These are phyloP conservation scores for Stomorhina lunata DNA, from an alignment of 2,888 invertebrate species.

Conservation along the genomic window DNA sequence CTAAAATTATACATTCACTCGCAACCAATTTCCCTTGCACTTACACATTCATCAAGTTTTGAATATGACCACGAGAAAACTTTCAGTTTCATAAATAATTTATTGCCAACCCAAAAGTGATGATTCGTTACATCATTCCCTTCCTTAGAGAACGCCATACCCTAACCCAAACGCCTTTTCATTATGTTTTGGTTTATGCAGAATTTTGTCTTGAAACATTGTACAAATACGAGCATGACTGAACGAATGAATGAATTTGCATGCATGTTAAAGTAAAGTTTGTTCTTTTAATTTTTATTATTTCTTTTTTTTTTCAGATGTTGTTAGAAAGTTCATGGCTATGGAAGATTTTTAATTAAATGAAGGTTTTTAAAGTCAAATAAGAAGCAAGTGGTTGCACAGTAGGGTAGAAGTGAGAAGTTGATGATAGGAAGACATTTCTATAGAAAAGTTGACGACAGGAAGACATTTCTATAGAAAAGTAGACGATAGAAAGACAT, in stretches of 20 bases:
- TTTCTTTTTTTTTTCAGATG: conserved; percentile 6
- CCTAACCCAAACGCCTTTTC: neutral
- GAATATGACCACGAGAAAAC: conserved; percentile 61
- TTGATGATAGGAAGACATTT: too few relatives aligned
- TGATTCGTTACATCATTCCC: conserved; percentile 53
- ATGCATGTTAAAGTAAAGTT: conserved; percentile 47
- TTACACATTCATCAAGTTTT: conserved; percentile 17
- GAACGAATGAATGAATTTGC: conserved; percentile 41
- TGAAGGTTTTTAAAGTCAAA: conserved; percentile 59
- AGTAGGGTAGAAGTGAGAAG: neutral
- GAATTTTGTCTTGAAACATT: conserved; percentile 34
- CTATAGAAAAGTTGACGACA: too few relatives aligned
- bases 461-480: too few relatives aligned
- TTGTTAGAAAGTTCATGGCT: conserved; percentile 64
- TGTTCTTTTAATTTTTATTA: conserved; percentile 50
- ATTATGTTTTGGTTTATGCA: neutral
- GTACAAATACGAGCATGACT: conserved; percentile 37
- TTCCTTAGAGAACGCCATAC: neutral
- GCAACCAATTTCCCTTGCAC: neutral
- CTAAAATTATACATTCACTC: neutral
- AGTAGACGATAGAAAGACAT: too few relatives aligned
- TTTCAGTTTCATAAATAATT: conserved; percentile 65
- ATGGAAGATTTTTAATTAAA: conserved; percentile 51
- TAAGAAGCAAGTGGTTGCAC: conserved; percentile 18
- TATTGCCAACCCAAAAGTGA: conserved; percentile 59